These are phyloP conservation scores for Diorhabda carinulata DNA, from an alignment of 1,140 invertebrate species.

Conservation along the genomic window DNA sequence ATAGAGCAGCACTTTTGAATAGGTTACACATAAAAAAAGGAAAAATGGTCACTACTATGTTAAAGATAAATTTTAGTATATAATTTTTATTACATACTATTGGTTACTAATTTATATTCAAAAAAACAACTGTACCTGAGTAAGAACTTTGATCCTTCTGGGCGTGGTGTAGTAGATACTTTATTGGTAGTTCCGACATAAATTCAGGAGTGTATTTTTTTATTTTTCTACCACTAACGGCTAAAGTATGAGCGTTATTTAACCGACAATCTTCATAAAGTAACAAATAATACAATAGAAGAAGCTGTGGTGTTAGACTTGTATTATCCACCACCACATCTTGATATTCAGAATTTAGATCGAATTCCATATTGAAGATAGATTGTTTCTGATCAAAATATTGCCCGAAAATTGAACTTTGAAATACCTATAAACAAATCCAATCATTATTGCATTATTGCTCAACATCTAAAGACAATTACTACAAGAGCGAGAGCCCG, in stretches of 20 bases:
- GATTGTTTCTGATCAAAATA: slow-evolving; percentile 60
- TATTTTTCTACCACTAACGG: slow-evolving; percentile 68
- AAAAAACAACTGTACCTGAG: slow-evolving; percentile 53
- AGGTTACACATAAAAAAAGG: no score
- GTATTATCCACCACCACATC: slow-evolving; percentile 61
- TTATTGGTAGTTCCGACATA: slow-evolving; percentile 87
- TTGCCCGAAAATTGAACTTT: slow-evolving; percentile 68
- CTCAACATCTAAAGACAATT: background rate
- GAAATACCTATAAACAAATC: slow-evolving; percentile 58
- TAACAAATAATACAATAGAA: slow-evolving; percentile 89
- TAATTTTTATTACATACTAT: no score
- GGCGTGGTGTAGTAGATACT: slow-evolving; percentile 89
- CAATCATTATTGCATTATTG: background rate
- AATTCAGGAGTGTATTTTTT: slow-evolving; percentile 87
- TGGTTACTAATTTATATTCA: no score
- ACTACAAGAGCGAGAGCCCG: background rate
- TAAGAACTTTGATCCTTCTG: slow-evolving; percentile 89
- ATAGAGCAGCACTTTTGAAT: no score
- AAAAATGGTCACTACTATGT: no score
- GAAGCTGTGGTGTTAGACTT: slow-evolving; percentile 79
- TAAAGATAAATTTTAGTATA: no score
- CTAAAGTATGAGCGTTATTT: slow-evolving; percentile 69
- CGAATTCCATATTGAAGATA: slow-evolving; percentile 52
- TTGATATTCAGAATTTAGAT: slow-evolving; percentile 47
- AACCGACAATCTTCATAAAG: slow-evolving; percentile 89